Base-by-base conservation (phyloP, 2,797 vertebrate species). In the Fundulus diaphanus region DNA sequence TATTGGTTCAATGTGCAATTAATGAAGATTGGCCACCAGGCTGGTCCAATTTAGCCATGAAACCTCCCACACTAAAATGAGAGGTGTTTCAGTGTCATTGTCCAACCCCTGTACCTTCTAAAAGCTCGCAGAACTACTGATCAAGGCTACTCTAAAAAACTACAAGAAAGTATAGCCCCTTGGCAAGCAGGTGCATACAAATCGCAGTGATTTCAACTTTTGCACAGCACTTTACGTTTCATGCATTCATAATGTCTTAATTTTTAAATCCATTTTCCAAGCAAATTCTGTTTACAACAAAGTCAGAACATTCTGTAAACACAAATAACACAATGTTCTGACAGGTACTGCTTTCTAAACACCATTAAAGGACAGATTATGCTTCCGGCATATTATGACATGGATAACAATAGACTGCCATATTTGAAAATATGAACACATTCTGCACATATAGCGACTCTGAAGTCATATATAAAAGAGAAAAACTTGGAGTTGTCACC, bases 231-330 rank as follows among this genome's bases (percentile, higher is more conserved):
- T 22, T 35, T 35, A 35, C 1, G 22, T 63, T 63, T 35, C 59
- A 12, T 24, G 35, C 35, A 63, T 63, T 63, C 37, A 63, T 63
- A 63, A 63, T 13, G 33, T 63, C 37, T 37, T 8, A 63, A 37
- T 37, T 35, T 63, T 35, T 37, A 63, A 4, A 63, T 35, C 20
- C 8, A 46, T 44, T 37, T 31, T 27, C 18, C 33, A 59, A 44
- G 35, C 46, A 73, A 73, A 48, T 31, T 13, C 24, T 7, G 44
- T 49, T 73, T 73, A 12, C 42, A 33, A 44, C 59, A 51, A 73
- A 12, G 24, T 40, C 37, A 52, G 72, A 48, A 73, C 68, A n/a
- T 52, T 54, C 22, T 37, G 27, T 4, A 29, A 48, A 24, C 20
- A 61, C 16, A 46, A 68, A 44, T 3, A 46, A 68, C 40, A 46